These are phyloP conservation scores for Gambelia wislizenii DNA, from an alignment of 2,797 vertebrate genomes.

Conservation along the genomic window DNA sequence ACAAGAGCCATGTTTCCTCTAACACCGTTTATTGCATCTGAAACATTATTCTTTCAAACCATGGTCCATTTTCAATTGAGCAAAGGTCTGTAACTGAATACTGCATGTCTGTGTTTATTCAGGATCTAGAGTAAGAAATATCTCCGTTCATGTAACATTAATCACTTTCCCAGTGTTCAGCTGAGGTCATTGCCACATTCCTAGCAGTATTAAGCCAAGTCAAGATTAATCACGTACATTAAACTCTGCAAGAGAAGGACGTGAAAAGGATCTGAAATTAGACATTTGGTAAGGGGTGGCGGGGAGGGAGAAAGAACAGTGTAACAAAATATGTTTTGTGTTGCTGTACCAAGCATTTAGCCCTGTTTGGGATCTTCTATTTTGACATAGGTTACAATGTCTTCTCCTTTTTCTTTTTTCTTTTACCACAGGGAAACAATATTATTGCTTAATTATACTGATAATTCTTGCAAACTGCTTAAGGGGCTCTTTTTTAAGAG, in stretches of 20 bases:
- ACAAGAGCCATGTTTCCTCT: constrained; percentile 80
- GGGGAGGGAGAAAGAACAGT: constrained; percentile 40
- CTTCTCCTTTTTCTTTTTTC: neutral
- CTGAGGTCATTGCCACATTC: constrained; percentile 85
- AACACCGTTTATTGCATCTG: constrained; percentile 80
- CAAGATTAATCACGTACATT: constrained; percentile 85
- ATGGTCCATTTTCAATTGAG: constrained; percentile 77
- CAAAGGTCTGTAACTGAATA: constrained; percentile 82
- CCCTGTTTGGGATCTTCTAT: constrained; percentile 39
- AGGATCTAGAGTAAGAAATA: constrained; percentile 74
- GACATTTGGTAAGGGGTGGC: constrained; percentile 74
- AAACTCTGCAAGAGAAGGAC: constrained; percentile 78
- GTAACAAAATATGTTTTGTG: constrained; percentile 72
- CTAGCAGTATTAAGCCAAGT: constrained; percentile 81
- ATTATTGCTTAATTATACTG: constrained; percentile 5
- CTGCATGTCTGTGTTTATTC: constrained; percentile 82
- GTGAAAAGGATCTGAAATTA: constrained; percentile 81
- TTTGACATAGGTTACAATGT: constrained; percentile 17
- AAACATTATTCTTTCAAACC: constrained; percentile 82
- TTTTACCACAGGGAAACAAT: constrained; percentile 20
- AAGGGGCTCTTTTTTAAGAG: neutral
- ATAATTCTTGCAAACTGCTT: constrained; percentile 4
- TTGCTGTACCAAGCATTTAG: constrained; percentile 62
- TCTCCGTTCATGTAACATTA: constrained; percentile 82
- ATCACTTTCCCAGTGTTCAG: constrained; percentile 83